phyloP scores from a whole-genome alignment of 2,797 vertebrate genomes.

The Dipus sagitta region DNA sequence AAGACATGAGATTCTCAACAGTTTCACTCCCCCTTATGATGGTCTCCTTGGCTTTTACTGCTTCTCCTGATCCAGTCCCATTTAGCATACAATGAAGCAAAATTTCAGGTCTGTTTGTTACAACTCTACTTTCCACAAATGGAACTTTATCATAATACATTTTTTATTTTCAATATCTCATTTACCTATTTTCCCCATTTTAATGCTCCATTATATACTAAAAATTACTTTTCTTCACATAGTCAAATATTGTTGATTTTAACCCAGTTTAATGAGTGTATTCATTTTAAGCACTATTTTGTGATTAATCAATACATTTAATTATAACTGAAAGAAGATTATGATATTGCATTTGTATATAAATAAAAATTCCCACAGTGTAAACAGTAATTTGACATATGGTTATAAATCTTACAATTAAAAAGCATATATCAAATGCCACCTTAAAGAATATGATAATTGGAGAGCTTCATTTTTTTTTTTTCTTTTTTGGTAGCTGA shows the following conservation, averaged over 20 bases:
- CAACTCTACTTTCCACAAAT: constrained; percentile 76
- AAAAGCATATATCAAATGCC: too few relatives aligned
- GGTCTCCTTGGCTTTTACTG: constrained; percentile 61
- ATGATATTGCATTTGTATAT: too few relatives aligned
- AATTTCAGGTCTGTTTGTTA: constrained; percentile 81
- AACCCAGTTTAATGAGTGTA: not conserved
- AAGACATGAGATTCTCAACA: too few relatives aligned
- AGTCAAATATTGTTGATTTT: not conserved
- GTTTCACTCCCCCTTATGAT: too few relatives aligned
- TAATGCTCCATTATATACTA: not conserved
- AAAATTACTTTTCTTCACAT: not conserved
- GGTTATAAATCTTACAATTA: too few relatives aligned
- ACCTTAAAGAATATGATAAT: too few relatives aligned
- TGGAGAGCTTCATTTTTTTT: too few relatives aligned
- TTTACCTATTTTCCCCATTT: constrained; percentile 62
- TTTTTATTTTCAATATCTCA: constrained; percentile 70
- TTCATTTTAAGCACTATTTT: not conserved
- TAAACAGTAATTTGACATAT: too few relatives aligned
- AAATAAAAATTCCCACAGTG: too few relatives aligned
- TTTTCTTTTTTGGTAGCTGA: too few relatives aligned
- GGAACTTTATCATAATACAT: constrained; percentile 82
- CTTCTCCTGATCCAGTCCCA: constrained; percentile 79
- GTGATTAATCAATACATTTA: not conserved
- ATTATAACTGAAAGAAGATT: not conserved
- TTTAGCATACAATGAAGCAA: constrained; percentile 78